phyloP scores from a whole-genome alignment of 2,797 vertebrate genomes.

The Chaetodon trifasciatus region DNA sequence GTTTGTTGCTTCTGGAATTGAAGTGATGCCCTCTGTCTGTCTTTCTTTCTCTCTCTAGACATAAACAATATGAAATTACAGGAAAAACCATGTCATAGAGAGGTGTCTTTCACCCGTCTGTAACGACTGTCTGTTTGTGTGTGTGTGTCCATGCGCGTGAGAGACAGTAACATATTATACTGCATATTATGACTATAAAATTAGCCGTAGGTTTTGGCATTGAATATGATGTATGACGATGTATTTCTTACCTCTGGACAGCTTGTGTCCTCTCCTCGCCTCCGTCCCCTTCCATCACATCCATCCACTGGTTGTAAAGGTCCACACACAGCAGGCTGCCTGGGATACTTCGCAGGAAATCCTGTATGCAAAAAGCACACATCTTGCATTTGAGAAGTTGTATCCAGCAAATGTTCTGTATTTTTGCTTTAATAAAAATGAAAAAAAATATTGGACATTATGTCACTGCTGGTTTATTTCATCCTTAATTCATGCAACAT shows the following conservation, averaged over 20 bases:
- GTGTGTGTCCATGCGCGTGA: neutral
- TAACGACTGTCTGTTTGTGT: neutral
- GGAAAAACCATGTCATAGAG: slow-evolving; percentile 13
- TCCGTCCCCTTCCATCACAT: slow-evolving; percentile 88
- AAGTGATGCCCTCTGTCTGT: slow-evolving; percentile 22
- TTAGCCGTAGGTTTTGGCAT: neutral
- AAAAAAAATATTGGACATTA: too few relatives aligned
- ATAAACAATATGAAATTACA: slow-evolving; percentile 33
- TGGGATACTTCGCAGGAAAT: slow-evolving; percentile 95
- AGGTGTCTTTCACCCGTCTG: slow-evolving; percentile 6
- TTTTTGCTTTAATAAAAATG: neutral
- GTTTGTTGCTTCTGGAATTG: slow-evolving; percentile 56
- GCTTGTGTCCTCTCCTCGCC: slow-evolving; percentile 82
- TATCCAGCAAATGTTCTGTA: neutral
- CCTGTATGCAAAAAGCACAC: slow-evolving; percentile 78
- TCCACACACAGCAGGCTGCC: slow-evolving; percentile 91
- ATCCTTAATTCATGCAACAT: neutral
- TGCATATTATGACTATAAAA: neutral
- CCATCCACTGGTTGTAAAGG: slow-evolving; percentile 93
- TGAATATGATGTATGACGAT: neutral
- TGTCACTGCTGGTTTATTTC: neutral
- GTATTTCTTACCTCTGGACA: slow-evolving; percentile 85
- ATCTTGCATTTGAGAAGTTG: neutral
- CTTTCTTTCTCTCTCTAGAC: slow-evolving; percentile 6
- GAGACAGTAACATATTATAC: neutral